Evolutionary conservation across 1,140 invertebrate species (phyloP).

Genomic region (Drosophila ambigua): DNA sequence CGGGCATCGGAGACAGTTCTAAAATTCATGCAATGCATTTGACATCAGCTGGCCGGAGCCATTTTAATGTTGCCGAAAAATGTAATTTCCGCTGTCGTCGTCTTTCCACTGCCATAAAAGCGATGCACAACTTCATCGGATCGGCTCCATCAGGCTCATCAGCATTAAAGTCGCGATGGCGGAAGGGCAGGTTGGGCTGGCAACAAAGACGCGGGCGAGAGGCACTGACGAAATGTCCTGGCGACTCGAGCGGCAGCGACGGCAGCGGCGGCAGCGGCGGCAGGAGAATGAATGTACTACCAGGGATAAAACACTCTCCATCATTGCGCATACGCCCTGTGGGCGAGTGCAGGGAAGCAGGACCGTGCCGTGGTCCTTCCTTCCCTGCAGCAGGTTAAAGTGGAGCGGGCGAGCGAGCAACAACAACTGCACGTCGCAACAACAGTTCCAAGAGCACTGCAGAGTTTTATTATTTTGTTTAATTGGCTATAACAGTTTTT

Average conservation of each 20-base stretch:
- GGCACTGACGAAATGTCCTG: conserved; percentile 23
- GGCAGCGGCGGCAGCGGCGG: conserved; percentile 34
- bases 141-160: conserved; percentile 56
- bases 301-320: conserved; percentile 1
- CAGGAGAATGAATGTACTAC: background rate
- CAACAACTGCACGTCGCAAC: background rate
- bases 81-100: conserved; percentile 73
- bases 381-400: background rate
- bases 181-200: conserved; percentile 13
- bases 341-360: no score
- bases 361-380: no score
- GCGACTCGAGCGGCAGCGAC: conserved; percentile 44
- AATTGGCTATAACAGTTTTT: conserved; percentile 80
- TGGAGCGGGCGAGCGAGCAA: background rate
- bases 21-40: conserved; percentile 59
- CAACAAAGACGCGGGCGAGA: conserved; percentile 46
- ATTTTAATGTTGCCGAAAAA: conserved; percentile 80
- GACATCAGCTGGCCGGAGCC: conserved; percentile 67
- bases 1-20: conserved; percentile 36
- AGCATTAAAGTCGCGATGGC: conserved; percentile 62
- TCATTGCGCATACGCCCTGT: conserved; percentile 53
- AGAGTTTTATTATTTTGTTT: conserved; percentile 76
- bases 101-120: conserved; percentile 66
- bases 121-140: conserved; percentile 77
- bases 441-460: conserved; percentile 43